phyloP scores from a whole-genome alignment of 2,888 invertebrate genomes.

The Metalampra italica region DNA sequence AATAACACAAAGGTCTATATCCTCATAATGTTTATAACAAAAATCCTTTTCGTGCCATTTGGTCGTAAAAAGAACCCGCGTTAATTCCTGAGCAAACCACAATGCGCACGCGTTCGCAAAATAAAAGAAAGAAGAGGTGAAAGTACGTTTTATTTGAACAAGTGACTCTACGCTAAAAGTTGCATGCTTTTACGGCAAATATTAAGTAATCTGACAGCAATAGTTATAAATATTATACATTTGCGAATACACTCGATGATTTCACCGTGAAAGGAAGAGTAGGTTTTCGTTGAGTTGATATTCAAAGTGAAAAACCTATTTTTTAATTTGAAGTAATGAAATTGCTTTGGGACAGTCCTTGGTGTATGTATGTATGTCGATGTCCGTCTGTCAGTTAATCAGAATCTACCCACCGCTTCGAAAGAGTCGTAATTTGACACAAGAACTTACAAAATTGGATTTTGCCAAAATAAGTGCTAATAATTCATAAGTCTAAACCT shows the following conservation, averaged over 20 bases:
- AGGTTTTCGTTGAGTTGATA: not conserved
- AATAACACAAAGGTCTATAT: not conserved
- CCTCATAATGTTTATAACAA: constrained; percentile 3
- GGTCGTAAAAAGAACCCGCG: constrained; percentile 21
- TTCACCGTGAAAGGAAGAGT: constrained; percentile 29
- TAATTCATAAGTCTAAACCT: too few relatives aligned
- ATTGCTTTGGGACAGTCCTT: not conserved
- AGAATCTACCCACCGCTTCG: too few relatives aligned
- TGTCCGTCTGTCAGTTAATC: too few relatives aligned
- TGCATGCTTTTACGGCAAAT: constrained; percentile 56
- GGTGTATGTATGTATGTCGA: too few relatives aligned
- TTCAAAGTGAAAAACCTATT: not conserved
- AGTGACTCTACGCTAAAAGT: constrained; percentile 49
- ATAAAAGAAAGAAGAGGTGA: constrained; percentile 49
- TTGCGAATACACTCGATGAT: constrained; percentile 43
- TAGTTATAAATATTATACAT: constrained; percentile 51
- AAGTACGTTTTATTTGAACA: constrained; percentile 60
- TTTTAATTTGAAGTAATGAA: not conserved
- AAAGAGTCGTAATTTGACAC: too few relatives aligned
- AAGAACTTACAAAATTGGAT: too few relatives aligned
- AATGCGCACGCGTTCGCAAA: constrained; percentile 21
- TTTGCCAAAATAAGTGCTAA: too few relatives aligned
- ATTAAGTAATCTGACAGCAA: constrained; percentile 58
- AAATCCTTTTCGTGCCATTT: not conserved
- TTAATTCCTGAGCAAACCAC: constrained; percentile 42